Percentiles rank a stretch among this genome's conserved stretches.
These are phyloP conservation scores for Dryobates pubescens DNA, from an alignment of 2,797 vertebrate species.

Conservation along the genomic window DNA sequence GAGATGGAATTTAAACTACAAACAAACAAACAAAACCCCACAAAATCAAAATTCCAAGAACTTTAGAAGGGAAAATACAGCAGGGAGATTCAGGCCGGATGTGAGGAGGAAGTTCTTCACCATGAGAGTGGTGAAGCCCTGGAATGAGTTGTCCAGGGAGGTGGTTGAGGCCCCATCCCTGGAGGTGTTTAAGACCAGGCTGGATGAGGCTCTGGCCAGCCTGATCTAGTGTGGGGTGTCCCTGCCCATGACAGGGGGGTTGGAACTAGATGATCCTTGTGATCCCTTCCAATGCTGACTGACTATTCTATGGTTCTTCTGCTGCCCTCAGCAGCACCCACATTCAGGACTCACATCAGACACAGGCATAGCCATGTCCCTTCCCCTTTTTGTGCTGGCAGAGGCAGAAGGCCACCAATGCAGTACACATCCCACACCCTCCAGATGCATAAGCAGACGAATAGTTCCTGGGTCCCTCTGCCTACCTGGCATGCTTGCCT, in stretches of 20 bases:
- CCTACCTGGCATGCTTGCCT: fast-evolving
- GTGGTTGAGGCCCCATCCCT: too few relatives aligned
- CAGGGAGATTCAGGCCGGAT: too few relatives aligned
- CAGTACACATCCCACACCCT: background rate
- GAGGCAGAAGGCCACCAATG: background rate
- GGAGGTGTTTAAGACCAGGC: too few relatives aligned
- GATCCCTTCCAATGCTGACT: too few relatives aligned
- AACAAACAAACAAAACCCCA: too few relatives aligned
- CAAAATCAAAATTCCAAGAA: background rate
- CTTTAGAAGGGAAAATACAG: background rate
- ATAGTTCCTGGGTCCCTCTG: background rate
- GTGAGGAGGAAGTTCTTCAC: too few relatives aligned
- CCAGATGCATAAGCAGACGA: background rate
- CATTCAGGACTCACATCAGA: fast-evolving
- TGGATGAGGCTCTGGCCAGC: too few relatives aligned
- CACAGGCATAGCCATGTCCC: fast-evolving
- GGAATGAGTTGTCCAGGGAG: too few relatives aligned
- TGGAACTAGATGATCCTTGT: too few relatives aligned
- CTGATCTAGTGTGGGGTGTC: too few relatives aligned
- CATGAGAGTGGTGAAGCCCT: too few relatives aligned
- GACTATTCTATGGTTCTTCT: background rate
- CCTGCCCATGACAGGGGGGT: too few relatives aligned
- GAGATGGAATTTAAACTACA: background rate
- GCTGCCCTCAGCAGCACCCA: background rate
- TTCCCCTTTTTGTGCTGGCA: background rate